A percentile compares a stretch with the other conserved stretches of the same genome.
phyloP scores from a whole-genome alignment of 2,888 invertebrate genomes.

The Leptopilina drosophilae region DNA sequence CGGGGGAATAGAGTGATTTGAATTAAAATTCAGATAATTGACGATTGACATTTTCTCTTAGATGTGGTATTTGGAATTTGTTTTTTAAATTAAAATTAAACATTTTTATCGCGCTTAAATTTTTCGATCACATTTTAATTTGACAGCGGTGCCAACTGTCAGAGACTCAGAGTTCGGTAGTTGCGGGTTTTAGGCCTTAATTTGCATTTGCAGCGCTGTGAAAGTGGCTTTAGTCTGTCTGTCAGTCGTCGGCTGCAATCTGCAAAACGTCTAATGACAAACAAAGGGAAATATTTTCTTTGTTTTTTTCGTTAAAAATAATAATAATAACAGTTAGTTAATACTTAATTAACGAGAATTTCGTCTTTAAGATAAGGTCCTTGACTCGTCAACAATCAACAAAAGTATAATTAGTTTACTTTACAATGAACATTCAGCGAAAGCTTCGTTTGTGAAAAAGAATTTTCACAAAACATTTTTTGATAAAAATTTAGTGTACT shows the following conservation, averaged over 20 bases:
- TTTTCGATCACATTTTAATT: neutral
- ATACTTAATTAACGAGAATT: neutral
- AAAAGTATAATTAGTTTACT: neutral
- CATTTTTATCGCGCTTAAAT: neutral
- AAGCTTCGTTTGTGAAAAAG: neutral
- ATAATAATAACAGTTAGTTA: neutral
- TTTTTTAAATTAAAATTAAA: neutral
- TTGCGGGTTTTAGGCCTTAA: no score
- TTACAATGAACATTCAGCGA: neutral
- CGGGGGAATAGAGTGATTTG: neutral
- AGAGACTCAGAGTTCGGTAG: no score
- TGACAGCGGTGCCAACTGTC: neutral
- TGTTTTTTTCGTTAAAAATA: neutral
- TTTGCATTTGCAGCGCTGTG: neutral
- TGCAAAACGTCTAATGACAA: neutral
- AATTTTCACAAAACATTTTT: no score
- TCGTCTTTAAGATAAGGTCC: neutral
- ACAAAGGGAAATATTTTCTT: constrained; percentile 1
- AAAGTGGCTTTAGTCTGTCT: neutral
- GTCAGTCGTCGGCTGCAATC: no score
- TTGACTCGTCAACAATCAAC: neutral
- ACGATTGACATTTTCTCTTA: neutral
- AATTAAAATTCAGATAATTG: neutral
- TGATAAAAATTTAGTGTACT: no score
- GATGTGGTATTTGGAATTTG: neutral